phyloP scores from a whole-genome alignment of 2,797 vertebrate genomes.

The Alcedo atthis region DNA sequence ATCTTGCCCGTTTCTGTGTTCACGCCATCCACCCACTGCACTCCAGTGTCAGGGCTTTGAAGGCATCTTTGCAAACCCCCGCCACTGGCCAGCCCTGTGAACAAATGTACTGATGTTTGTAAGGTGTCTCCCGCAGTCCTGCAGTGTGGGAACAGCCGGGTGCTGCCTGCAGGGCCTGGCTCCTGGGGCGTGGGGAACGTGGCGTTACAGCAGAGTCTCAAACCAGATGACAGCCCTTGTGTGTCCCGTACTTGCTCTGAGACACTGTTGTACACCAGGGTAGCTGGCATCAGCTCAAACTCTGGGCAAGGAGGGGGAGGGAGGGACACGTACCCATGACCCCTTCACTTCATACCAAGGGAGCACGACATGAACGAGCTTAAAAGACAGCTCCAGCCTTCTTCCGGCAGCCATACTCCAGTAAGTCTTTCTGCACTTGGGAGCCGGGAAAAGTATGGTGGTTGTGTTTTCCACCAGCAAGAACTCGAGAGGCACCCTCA shows the following conservation, averaged over 20 bases:
- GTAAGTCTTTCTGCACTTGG: background rate
- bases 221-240: fast-evolving
- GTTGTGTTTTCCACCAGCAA: background rate
- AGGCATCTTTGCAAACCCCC: background rate
- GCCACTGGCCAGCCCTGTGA: fast-evolving
- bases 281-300: fast-evolving
- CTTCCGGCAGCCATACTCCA: background rate
- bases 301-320: background rate
- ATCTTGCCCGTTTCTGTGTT: background rate
- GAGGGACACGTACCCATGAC: fast-evolving
- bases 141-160: background rate
- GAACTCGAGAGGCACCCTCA: background rate
- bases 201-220: fast-evolving
- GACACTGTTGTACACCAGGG: background rate
- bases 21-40: fast-evolving
- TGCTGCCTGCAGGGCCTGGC: background rate
- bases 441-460: background rate
- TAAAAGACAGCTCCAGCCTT: background rate
- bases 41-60: background rate
- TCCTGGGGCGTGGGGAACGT: fast-evolving
- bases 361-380: background rate
- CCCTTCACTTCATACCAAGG: background rate
- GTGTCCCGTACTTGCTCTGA: too few species aligned
- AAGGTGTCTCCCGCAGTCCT: fast-evolving
- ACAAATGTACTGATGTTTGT: fast-evolving